These are phyloP conservation scores for Prorops nasuta DNA, from an alignment of 1,140 invertebrate species.

Conservation along the genomic window DNA sequence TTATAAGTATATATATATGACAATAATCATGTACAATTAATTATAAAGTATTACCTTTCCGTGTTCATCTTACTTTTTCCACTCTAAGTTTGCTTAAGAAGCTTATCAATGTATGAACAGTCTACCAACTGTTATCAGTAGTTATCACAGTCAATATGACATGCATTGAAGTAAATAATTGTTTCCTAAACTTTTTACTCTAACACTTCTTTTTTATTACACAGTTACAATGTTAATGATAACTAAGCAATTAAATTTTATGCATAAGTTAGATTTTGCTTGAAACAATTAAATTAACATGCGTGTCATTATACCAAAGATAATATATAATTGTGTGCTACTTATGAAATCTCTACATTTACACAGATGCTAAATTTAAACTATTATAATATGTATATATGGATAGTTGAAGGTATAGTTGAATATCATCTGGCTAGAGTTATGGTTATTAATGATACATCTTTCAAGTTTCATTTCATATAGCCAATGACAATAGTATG, in stretches of 20 bases:
- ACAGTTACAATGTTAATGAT: no score
- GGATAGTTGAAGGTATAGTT: background rate
- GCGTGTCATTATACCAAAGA: background rate
- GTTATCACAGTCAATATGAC: background rate
- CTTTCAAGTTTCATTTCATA: slow-evolving; percentile 1
- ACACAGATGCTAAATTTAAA: background rate
- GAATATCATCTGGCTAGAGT: background rate
- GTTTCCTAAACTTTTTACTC: no score
- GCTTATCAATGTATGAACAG: background rate
- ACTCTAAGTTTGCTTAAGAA: background rate
- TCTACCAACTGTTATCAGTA: background rate
- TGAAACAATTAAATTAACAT: background rate
- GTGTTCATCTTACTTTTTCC: no score
- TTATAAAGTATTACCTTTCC: no score
- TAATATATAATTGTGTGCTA: no score
- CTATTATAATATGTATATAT: background rate
- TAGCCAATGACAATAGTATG: background rate
- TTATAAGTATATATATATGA: no score
- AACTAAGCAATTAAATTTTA: no score
- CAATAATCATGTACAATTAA: no score
- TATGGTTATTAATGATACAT: background rate
- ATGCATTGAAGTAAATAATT: background rate
- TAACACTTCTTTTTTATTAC: no score
- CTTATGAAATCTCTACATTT: no score
- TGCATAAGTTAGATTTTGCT: background rate